phyloP scores from a whole-genome alignment of 2,888 invertebrate genomes.

The Bruchidius siliquastri region DNA sequence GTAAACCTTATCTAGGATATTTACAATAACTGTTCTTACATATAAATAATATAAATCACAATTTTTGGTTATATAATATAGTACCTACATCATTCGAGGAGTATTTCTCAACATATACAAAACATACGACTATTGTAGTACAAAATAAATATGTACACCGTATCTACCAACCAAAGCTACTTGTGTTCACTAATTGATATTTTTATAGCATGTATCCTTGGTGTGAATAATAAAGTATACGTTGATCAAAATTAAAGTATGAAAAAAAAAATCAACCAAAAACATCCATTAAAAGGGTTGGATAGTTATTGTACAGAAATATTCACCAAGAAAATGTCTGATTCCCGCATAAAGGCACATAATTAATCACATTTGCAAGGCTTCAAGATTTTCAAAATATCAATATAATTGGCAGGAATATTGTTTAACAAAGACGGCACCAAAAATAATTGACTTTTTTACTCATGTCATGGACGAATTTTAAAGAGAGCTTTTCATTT shows the following conservation, averaged over 20 bases:
- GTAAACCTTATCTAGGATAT: not conserved
- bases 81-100: not conserved
- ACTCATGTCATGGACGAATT: not conserved
- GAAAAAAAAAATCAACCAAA: not conserved
- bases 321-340: not conserved
- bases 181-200: not conserved
- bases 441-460: not conserved
- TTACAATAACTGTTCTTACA: constrained; percentile 3
- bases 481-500: not conserved
- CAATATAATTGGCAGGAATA: not conserved
- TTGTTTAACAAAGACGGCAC: not conserved
- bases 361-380: not conserved
- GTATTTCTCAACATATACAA: constrained; percentile 7
- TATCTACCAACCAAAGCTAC: not conserved
- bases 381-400: not conserved
- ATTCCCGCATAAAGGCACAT: not conserved
- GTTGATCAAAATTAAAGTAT: not conserved
- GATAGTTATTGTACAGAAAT: not conserved
- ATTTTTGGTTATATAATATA: constrained; percentile 20
- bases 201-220: not conserved
- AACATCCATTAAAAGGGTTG: not conserved
- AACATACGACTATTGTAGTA: constrained; percentile 16
- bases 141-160: not conserved
- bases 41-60: constrained; percentile 21
- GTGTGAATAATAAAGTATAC: not conserved